These are phyloP conservation scores for Eupithecia vulgata DNA, from an alignment of 2,888 invertebrate species.

Conservation along the genomic window DNA sequence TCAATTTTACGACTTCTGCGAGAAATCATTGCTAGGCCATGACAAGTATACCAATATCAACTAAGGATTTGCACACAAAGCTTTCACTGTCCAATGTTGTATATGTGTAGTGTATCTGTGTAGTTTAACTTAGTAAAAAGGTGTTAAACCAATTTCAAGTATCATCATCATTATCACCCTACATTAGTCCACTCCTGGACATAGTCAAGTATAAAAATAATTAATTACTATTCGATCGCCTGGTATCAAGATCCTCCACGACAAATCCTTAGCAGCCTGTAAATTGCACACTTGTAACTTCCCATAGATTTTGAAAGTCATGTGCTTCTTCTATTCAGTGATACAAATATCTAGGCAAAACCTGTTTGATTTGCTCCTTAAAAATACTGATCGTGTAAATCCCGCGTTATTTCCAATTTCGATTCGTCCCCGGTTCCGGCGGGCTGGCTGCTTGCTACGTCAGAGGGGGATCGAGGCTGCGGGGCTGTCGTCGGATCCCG, in stretches of 20 bases:
- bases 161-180: no score
- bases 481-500: conserved; percentile 72
- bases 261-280: neutral
- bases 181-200: no score
- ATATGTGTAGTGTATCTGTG: neutral
- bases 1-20: conserved; percentile 12
- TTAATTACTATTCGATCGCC: neutral
- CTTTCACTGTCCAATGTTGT: neutral
- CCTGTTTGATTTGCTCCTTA: conserved; percentile 19
- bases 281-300: neutral
- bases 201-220: neutral
- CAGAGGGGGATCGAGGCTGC: conserved; percentile 34
- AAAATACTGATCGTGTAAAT: conserved; percentile 37
- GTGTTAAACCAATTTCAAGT: neutral
- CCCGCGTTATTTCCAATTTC: conserved; percentile 38
- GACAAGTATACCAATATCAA: neutral
- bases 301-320: neutral
- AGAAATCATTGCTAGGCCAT: conserved; percentile 2
- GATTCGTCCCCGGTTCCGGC: conserved; percentile 44
- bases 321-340: neutral
- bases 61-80: neutral
- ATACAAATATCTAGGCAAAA: conserved; percentile 5
- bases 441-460: conserved; percentile 24
- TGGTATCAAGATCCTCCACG: neutral
- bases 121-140: neutral